Percentiles rank a stretch among this genome's conserved stretches.
These are phyloP conservation scores for Notolabrus celidotus DNA, from an alignment of 2,797 vertebrate species.

Conservation along the genomic window DNA sequence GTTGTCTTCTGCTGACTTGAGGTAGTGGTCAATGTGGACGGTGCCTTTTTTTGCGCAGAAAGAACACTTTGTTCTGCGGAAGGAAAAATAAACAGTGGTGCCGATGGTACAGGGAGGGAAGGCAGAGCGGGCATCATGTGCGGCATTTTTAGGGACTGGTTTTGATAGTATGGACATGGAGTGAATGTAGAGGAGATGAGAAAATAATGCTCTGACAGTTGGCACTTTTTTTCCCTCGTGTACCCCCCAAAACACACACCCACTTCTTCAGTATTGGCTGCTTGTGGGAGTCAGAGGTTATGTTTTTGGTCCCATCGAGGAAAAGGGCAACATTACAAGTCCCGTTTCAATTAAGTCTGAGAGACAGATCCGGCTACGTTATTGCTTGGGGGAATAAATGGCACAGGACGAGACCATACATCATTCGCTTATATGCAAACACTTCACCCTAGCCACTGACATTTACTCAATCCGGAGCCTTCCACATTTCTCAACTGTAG, in stretches of 20 bases:
- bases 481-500: slow-evolving; percentile 79
- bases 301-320: slow-evolving; percentile 83
- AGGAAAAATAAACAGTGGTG: slow-evolving; percentile 61
- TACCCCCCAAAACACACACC: slow-evolving; percentile 62
- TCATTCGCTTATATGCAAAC: slow-evolving; percentile 88
- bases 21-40: slow-evolving; percentile 68
- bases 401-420: slow-evolving; percentile 83
- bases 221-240: slow-evolving; percentile 71
- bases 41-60: slow-evolving; percentile 54
- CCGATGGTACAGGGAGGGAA: slow-evolving; percentile 40
- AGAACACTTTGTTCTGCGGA: slow-evolving; percentile 76
- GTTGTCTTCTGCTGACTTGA: slow-evolving; percentile 62
- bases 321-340: slow-evolving; percentile 85
- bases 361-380: slow-evolving; percentile 80
- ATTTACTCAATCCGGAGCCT: slow-evolving; percentile 83
- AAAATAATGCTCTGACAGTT: slow-evolving; percentile 80
- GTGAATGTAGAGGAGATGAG: slow-evolving; percentile 60
- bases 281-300: slow-evolving; percentile 86
- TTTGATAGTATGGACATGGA: slow-evolving; percentile 28
- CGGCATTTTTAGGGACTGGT: slow-evolving; percentile 32
- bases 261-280: slow-evolving; percentile 75
- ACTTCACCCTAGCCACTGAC: slow-evolving; percentile 81
- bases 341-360: slow-evolving; percentile 89
- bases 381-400: slow-evolving; percentile 85
- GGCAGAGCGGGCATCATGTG: slow-evolving; percentile 54